Percentiles rank a stretch among this genome's conserved stretches.
These are phyloP conservation scores for Zaprionus gabonicus DNA, from an alignment of 1,140 invertebrate genomes.

Conservation along the genomic window DNA sequence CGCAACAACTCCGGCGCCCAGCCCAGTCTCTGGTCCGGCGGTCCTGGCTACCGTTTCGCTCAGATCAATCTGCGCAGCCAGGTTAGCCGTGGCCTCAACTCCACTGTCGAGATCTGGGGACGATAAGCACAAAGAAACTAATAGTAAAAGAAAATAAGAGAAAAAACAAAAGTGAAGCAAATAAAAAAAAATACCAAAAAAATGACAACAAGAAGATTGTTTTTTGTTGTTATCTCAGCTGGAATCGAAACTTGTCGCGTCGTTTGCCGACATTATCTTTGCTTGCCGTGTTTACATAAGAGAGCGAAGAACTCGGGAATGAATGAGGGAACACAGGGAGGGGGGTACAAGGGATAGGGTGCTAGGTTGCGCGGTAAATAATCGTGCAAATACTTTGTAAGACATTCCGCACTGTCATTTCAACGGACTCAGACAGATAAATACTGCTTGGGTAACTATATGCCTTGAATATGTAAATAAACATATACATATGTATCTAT, in stretches of 20 bases:
- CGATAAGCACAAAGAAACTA: constrained; percentile 31
- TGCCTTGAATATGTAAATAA: too few relatives aligned
- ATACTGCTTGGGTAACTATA: neutral
- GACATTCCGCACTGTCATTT: neutral
- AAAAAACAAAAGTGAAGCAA: constrained; percentile 11
- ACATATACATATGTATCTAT: too few relatives aligned
- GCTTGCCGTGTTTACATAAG: neutral
- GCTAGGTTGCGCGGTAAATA: neutral
- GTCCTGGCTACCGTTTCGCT: constrained; percentile 49
- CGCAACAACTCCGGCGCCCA: constrained; percentile 68
- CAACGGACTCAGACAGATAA: neutral
- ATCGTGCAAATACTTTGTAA: neutral
- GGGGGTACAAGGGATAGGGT: neutral
- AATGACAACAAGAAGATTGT: neutral
- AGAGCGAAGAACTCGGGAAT: neutral
- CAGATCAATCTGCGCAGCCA: constrained; percentile 58
- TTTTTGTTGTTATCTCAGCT: neutral
- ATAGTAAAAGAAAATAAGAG: neutral
- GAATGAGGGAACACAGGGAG: neutral
- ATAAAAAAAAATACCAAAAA: neutral
- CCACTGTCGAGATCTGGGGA: constrained; percentile 74
- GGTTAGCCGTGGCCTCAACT: constrained; percentile 62
- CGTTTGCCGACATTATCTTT: neutral
- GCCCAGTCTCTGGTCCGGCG: constrained; percentile 61
- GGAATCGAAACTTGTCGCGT: neutral